phyloP scores from a whole-genome alignment of 2,113 vertebrate species.

The Phrynosoma blainvillii region DNA sequence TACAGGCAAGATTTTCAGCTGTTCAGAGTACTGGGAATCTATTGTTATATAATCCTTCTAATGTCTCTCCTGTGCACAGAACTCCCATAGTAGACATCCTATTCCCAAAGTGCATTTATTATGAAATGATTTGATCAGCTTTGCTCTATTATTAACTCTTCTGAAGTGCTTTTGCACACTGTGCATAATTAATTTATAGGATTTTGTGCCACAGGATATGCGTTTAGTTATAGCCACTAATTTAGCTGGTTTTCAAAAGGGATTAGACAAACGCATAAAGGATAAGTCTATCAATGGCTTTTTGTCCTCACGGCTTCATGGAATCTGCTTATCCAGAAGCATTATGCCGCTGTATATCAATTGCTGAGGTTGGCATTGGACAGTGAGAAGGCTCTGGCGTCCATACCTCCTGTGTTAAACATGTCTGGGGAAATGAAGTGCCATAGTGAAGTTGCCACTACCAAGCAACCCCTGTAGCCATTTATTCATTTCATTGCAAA shows the following conservation, averaged over 20 bases:
- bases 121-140: background rate
- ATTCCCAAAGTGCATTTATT: background rate
- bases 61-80: background rate
- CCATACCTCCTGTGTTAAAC: background rate
- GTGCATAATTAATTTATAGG: slow-evolving; percentile 4
- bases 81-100: background rate
- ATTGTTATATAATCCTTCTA: background rate
- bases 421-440: background rate
- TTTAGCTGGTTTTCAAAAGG: background rate
- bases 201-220: background rate
- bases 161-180: background rate
- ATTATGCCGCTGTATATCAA: background rate
- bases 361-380: background rate
- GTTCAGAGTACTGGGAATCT: background rate
- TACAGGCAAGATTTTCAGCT: background rate
- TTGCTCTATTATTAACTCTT: slow-evolving; percentile 15
- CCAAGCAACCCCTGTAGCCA: background rate
- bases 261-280: slow-evolving; percentile 6
- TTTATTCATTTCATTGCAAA: too few relatives aligned
- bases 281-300: background rate
- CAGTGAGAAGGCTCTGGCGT: too few relatives aligned
- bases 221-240: background rate
- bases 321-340: background rate
- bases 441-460: background rate
- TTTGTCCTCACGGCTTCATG: background rate